phyloP scores from a whole-genome alignment of 1,140 invertebrate genomes.

The Sinonovacula constricta region DNA sequence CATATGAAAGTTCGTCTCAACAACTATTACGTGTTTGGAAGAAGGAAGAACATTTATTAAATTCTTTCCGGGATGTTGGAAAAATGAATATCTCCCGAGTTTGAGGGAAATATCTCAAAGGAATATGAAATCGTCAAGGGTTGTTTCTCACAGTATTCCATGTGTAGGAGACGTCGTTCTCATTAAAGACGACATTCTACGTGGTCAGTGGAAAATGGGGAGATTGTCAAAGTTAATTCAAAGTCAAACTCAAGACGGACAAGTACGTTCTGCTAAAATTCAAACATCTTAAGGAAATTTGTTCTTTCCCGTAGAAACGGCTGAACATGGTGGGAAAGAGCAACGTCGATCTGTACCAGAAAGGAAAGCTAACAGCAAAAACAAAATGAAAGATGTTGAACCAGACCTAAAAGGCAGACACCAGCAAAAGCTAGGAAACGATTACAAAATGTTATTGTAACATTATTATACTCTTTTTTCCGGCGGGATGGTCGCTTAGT shows the following conservation, averaged over 20 bases:
- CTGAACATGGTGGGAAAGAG: not conserved
- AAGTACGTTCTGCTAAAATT: not conserved
- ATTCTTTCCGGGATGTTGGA: constrained; percentile 3
- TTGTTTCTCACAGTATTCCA: not conserved
- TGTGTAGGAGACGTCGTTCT: constrained; percentile 2
- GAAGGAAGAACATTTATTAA: constrained; percentile 11
- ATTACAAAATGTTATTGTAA: not conserved
- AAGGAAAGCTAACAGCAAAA: not conserved
- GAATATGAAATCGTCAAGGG: not conserved
- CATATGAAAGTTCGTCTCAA: not conserved
- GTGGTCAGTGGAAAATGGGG: constrained; percentile 17
- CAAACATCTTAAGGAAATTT: constrained; percentile 3
- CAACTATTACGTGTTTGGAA: not conserved
- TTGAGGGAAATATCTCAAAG: constrained; percentile 7
- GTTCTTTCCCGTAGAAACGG: constrained; percentile 2
- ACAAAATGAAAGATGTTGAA: not conserved
- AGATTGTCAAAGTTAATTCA: not conserved
- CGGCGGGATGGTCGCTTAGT: not conserved
- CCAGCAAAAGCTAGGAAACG: not conserved
- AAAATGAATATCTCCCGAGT: not conserved
- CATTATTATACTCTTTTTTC: not conserved
- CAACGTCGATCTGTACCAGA: not conserved
- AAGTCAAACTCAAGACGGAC: constrained; percentile 16
- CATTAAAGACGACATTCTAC: constrained; percentile 10
- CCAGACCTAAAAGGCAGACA: not conserved